These are phyloP conservation scores for Poeciliopsis turneri DNA, from an alignment of 2,797 vertebrate genomes.

Conservation along the genomic window DNA sequence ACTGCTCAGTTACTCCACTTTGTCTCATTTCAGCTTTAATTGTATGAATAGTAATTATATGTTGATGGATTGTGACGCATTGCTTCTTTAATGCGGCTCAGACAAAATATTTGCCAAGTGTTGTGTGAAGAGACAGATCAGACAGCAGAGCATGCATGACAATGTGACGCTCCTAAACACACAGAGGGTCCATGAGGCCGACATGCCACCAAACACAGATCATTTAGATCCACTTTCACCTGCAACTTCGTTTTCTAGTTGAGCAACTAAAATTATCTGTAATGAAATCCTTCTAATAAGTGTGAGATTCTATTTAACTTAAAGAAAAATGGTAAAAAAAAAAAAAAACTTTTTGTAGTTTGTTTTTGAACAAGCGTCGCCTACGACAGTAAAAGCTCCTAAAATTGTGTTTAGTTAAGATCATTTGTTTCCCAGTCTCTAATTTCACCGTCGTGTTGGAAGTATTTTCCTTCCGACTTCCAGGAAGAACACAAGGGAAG, in stretches of 20 bases:
- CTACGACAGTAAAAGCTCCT: conserved; percentile 1
- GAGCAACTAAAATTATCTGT: neutral
- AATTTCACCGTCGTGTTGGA: conserved; percentile 16
- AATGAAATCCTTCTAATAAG: neutral
- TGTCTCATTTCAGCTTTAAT: neutral
- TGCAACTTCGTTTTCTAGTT: neutral
- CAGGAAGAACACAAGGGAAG: conserved; percentile 60
- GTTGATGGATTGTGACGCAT: neutral
- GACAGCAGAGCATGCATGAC: conserved; percentile 48
- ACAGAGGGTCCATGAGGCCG: conserved; percentile 14
- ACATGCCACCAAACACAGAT: conserved; percentile 37
- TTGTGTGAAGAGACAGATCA: conserved; percentile 33
- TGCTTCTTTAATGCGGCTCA: conserved; percentile 42
- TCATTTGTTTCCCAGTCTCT: conserved; percentile 14
- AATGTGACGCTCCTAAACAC: conserved; percentile 30
- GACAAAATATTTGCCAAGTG: conserved; percentile 71
- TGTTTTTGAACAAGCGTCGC: conserved; percentile 5
- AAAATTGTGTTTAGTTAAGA: conserved; percentile 3
- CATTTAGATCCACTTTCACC: neutral
- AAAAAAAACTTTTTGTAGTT: neutral
- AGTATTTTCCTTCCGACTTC: conserved; percentile 27
- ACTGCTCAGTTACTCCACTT: neutral
- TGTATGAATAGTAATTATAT: neutral
- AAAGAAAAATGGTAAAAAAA: neutral
- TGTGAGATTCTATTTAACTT: neutral